Percentiles rank a stretch among this genome's conserved stretches.
Evolutionary conservation across 2,113 vertebrate genomes (phyloP).

Genomic region (Fulica atra): DNA sequence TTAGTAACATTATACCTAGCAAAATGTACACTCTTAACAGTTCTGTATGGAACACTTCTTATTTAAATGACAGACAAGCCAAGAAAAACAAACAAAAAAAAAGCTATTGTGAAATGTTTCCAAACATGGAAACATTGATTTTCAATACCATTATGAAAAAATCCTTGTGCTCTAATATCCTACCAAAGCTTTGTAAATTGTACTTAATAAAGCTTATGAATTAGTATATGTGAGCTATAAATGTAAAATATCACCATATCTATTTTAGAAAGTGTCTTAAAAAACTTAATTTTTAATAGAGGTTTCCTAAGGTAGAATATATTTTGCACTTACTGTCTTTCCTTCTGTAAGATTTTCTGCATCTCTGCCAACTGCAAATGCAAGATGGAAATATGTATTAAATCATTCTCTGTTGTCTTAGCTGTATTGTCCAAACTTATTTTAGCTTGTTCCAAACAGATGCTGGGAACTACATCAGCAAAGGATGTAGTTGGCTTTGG

Average conservation of each 20-base stretch:
- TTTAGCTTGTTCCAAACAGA: not conserved
- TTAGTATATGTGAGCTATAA: not conserved
- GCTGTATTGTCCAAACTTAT: not conserved
- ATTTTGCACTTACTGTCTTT: slow-evolving; percentile 74
- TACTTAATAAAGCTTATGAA: not conserved
- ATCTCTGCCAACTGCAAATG: slow-evolving; percentile 55
- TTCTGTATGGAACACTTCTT: not conserved
- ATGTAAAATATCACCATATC: not conserved
- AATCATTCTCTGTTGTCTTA: not conserved
- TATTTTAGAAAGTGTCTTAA: not conserved
- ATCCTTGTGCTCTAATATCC: not conserved
- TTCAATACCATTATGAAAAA: not conserved
- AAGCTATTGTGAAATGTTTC: not conserved
- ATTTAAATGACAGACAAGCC: not conserved
- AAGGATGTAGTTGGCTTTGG: not conserved
- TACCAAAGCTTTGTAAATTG: not conserved
- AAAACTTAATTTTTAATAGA: not conserved
- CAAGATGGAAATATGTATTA: slow-evolving; percentile 19
- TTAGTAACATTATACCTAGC: not conserved
- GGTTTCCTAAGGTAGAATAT: not conserved
- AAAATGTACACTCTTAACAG: not conserved
- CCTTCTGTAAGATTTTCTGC: slow-evolving; percentile 69
- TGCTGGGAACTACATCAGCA: not conserved
- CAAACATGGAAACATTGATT: not conserved
- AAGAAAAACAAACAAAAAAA: not conserved